Evolutionary conservation across 2,888 invertebrate species (phyloP).

Genomic region (Himalopsyche kuldschensis): DNA sequence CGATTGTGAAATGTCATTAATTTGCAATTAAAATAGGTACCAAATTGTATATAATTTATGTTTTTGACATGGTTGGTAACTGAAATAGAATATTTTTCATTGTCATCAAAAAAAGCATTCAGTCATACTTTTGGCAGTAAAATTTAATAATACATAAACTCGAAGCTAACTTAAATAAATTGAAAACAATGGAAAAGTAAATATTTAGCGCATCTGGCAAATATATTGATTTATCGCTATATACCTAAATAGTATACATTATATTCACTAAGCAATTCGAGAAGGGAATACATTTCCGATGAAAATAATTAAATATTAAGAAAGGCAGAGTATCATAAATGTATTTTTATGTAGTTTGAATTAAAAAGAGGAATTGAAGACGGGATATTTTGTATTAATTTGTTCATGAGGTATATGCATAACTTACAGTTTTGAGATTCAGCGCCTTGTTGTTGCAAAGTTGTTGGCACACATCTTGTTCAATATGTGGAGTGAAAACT

Average conservation of each 20-base stretch:
- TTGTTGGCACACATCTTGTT: slow-evolving; percentile 24
- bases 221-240: not conserved
- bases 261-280: not conserved
- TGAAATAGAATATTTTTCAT: no score
- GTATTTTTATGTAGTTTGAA: not conserved
- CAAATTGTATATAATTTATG: no score
- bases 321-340: not conserved
- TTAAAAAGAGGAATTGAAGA: not conserved
- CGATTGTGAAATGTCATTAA: no score
- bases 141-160: no score
- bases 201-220: not conserved
- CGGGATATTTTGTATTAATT: not conserved
- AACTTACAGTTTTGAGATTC: slow-evolving; percentile 16
- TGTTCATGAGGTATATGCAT: not conserved
- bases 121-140: no score
- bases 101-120: no score
- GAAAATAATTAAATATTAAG: not conserved
- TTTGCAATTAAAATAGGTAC: no score
- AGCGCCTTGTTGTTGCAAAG: slow-evolving; percentile 20
- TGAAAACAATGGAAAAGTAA: not conserved
- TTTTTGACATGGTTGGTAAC: no score
- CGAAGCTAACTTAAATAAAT: not conserved
- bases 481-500: slow-evolving; percentile 8
- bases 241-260: not conserved
- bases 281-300: not conserved